Base-by-base conservation (phyloP, 2,113 vertebrate species). In the Sylvia atricapilla region DNA sequence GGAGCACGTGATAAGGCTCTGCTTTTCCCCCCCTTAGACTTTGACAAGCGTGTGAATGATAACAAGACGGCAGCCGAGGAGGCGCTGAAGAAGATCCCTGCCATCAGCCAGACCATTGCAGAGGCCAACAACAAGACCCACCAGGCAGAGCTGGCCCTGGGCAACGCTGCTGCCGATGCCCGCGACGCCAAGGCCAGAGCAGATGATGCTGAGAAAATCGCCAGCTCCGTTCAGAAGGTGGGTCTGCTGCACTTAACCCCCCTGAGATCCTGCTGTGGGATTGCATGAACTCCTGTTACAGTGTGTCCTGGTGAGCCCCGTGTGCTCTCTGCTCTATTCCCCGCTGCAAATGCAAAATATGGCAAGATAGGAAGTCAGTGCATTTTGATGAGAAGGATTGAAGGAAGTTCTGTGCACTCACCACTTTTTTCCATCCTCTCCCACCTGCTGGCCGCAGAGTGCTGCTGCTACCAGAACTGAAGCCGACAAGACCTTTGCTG, bases 41-140 rank as follows among this genome's bases (percentile, higher is more conserved):
- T 99, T 2, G 99, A 99, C 87, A 98, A 92, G 91, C 96, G 99
- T 1, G 99, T 99, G 69, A 99, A 99, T 2, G 99, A 99, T 91
- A 99, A 99, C 96, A 99, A 99, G 97, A 99, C 99, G 0, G 99
- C 99, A 0, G 99, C 99, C 0, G 99, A 99, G 93, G 99, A 99
- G 10, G 99, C 99, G 0, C 94, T 99, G 87, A 98, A 97, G 92
- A 99, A 97, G 91, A 99, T 99, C 78, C 99, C 99, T 9, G 82
- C 85, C 91, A 99, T 99, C 93, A 98, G 98, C 56, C 98, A 96
- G 84, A 99, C 98, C 31, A 99, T 99, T 21, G 94, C 94, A 1
- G 98, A 98, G 21, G 99, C 99, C 94, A 99, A 98, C 5, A 98
- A 98, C 52, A 99, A 99, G 97, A 99, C 99, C 0, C 97, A 83